Conservation (phyloP, 2,113 vertebrate genomes). For the Piaya cayana region DNA sequence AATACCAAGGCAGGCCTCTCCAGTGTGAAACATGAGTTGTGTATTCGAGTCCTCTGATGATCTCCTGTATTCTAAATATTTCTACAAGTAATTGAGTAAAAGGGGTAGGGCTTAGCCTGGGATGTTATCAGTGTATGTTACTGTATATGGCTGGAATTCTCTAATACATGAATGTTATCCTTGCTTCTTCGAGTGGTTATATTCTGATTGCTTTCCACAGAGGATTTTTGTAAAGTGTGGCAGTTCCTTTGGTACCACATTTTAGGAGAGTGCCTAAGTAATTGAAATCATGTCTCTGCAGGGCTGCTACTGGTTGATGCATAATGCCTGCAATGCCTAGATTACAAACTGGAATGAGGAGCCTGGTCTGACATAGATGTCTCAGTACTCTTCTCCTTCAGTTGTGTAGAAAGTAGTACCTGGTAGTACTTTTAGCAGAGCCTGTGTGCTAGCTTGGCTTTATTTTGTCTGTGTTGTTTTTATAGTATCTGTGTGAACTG, state of each 20-base stretch:
- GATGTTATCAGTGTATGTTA: not conserved
- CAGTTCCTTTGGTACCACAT: not conserved
- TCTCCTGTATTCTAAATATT: not conserved
- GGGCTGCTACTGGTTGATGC: not conserved
- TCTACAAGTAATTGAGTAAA: not conserved
- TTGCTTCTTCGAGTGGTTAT: not conserved
- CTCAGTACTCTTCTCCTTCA: not conserved
- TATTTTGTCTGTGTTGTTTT: not conserved
- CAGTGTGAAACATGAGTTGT: not conserved
- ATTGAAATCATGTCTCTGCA: not conserved
- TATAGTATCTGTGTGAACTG: not conserved
- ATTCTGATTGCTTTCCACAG: not conserved
- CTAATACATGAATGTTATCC: fast-evolving
- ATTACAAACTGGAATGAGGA: not conserved
- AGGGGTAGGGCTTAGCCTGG: not conserved
- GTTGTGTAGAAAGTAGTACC: not conserved
- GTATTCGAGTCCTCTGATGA: not conserved
- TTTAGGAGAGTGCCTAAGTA: not conserved
- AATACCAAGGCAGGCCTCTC: not conserved
- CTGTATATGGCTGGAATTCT: not conserved
- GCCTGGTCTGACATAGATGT: not conserved
- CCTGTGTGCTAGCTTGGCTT: not conserved
- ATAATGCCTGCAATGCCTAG: not conserved
- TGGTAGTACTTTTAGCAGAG: not conserved
- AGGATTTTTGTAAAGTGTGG: not conserved